Conservation (phyloP, 2,113 vertebrate genomes). For the Chiloscyllium plagiosum region DNA sequence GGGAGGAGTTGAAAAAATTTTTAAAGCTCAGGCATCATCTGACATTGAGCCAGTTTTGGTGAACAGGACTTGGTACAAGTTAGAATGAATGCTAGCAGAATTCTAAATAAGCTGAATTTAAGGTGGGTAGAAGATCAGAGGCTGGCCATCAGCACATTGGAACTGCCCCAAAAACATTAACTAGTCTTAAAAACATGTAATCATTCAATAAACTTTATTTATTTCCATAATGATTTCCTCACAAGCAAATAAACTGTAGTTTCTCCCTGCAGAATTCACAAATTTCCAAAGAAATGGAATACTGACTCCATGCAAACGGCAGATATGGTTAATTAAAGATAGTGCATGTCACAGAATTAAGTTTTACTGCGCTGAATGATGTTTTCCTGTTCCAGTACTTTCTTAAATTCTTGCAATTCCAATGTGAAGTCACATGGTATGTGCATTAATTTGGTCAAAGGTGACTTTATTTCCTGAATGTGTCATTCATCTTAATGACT, state of each 20-base stretch:
- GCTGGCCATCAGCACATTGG: background rate
- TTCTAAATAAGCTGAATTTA: background rate
- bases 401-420: constrained; percentile 13
- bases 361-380: background rate
- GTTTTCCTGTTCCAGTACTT: background rate
- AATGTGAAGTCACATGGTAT: background rate
- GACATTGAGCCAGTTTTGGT: background rate
- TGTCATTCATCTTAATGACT: background rate
- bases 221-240: background rate
- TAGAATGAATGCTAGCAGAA: background rate
- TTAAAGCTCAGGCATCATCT: background rate
- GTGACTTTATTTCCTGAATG: constrained; percentile 14
- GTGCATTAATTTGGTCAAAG: background rate
- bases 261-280: background rate
- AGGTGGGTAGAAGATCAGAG: background rate
- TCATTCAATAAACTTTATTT: background rate
- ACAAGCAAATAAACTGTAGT: background rate
- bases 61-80: background rate
- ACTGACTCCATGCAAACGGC: background rate
- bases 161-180: background rate
- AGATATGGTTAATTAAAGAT: background rate
- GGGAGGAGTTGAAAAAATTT: background rate
- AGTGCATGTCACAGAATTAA: background rate
- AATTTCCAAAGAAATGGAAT: background rate
- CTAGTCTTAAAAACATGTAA: background rate